Evolutionary conservation across 2,797 vertebrate genomes (phyloP).

Genomic region (Etheostoma perlongum): DNA sequence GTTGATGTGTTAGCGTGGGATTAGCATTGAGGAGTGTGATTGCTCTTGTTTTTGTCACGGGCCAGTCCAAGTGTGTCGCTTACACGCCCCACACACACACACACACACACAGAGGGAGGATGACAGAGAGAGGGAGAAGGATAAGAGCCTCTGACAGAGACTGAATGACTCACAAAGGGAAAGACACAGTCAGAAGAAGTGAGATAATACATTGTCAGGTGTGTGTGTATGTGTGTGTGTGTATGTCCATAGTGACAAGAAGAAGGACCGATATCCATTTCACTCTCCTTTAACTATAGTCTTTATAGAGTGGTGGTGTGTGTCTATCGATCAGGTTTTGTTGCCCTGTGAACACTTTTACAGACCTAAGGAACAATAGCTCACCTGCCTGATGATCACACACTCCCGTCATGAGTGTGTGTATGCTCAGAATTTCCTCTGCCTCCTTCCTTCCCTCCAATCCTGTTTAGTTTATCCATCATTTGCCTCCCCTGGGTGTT

Average conservation of each 20-base stretch:
- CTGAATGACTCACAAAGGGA: slow-evolving; percentile 66
- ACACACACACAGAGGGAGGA: slow-evolving; percentile 8
- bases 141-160: slow-evolving; percentile 52
- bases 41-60: slow-evolving; percentile 51
- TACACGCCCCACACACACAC: slow-evolving; percentile 4
- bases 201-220: slow-evolving; percentile 59
- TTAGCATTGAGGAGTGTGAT: slow-evolving; percentile 31
- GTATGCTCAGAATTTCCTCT: slow-evolving; percentile 18
- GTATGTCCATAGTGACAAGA: slow-evolving; percentile 41
- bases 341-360: slow-evolving; percentile 73
- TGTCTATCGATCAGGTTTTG: slow-evolving; percentile 73
- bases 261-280: slow-evolving; percentile 47
- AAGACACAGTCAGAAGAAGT: slow-evolving; percentile 49
- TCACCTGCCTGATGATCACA: slow-evolving; percentile 51
- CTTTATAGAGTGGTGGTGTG: slow-evolving; percentile 64
- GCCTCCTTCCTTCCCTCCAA: slow-evolving; percentile 28
- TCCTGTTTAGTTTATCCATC: slow-evolving; percentile 69
- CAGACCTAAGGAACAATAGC: slow-evolving; percentile 60
- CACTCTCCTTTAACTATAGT: slow-evolving; percentile 57
- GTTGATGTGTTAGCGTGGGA: slow-evolving; percentile 27
- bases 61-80: slow-evolving; percentile 57
- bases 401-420: slow-evolving; percentile 39
- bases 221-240: slow-evolving; percentile 45
- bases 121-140: slow-evolving; percentile 37
- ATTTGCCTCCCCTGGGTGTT: slow-evolving; percentile 49